phyloP scores from a whole-genome alignment of 2,888 invertebrate genomes.

The Crossocerus cetratus region DNA sequence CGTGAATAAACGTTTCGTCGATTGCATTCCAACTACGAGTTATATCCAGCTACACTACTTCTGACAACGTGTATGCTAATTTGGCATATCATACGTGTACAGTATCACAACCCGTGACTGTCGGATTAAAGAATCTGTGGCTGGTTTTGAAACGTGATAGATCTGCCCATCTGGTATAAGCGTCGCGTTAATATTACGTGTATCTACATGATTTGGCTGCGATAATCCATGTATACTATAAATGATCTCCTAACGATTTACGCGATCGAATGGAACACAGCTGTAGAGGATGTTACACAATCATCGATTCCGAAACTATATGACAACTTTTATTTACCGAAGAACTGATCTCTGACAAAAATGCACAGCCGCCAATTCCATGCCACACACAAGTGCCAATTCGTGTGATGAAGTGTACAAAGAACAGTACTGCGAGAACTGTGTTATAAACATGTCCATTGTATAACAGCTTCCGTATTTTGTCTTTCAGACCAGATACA shows the following conservation, averaged over 20 bases:
- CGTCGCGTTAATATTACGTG: conserved; percentile 25
- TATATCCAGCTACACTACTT: too few species aligned
- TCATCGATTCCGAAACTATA: background rate
- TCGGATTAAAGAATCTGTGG: conserved; percentile 19
- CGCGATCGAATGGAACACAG: too few species aligned
- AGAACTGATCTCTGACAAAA: conserved; percentile 37
- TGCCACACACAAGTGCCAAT: conserved; percentile 31
- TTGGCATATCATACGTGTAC: conserved; percentile 32
- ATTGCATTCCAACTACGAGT: too few species aligned
- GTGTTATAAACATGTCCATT: conserved; percentile 28
- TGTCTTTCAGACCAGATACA: conserved; percentile 40
- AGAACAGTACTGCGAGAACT: conserved; percentile 24
- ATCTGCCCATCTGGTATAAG: conserved; percentile 16
- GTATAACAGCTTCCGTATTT: conserved; percentile 24
- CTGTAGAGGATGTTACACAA: background rate
- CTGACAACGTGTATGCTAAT: conserved; percentile 15
- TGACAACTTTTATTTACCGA: background rate
- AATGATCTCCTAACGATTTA: too few species aligned
- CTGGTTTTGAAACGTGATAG: conserved; percentile 16
- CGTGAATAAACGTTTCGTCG: too few species aligned
- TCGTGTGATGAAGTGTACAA: conserved; percentile 35
- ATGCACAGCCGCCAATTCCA: conserved; percentile 44
- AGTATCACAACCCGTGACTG: conserved; percentile 44
- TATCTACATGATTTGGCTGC: conserved; percentile 5
- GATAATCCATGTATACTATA: conserved; percentile 1